Base-by-base conservation (phyloP, 30 jellyfish, hydroid and myxozoan genomes). In the Hydractinia echinata region DNA sequence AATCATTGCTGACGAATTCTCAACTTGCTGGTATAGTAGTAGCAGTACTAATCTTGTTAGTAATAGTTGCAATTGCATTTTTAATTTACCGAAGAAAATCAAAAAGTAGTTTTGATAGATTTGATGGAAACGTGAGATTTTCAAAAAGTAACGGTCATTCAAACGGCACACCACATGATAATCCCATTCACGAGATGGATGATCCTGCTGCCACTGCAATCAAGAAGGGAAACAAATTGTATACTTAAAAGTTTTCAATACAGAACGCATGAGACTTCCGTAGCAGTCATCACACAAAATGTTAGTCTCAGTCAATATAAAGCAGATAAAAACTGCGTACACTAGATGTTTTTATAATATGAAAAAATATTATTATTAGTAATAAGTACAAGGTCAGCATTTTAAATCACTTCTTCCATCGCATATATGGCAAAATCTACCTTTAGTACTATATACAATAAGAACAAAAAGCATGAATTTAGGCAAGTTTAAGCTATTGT, bases 201-300 rank as follows among this genome's bases (percentile, higher is more conserved):
- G 81, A 71, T 71, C 74, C 74, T 6, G 61, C 81, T 14, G 81
- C 81, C 55, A 71, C 81, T 14, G 81, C 81, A 7, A 71, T 71
- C 9, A 30, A 50, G 61, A 71, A 4, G 1, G 81, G 81, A 52
- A 71, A 71, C 18, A 71, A 71, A 71, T 5, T 71, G 53, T 71
- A 71, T 60, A 8, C 50, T 30, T 71, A 71, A 18, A 49, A 30
- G 44, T 30, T 30, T 30, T 2, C 44, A 30, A 30, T 30, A 30
- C 44, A 30, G 1, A 30, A 30, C 44, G 44, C 44, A 30, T 30
- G 44, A 30, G 44, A 30, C 44, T 30, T 30, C 44, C 44, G 44
- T 30, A 30, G 44, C 44, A 30, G 44, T 30, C 1, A 30, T 30
- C 2, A 2, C 2, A 0, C 44, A 30, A 30, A 30, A 30, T 30